Evolutionary conservation across 1,140 invertebrate species (phyloP).

Genomic region (Drosophila willistoni): DNA sequence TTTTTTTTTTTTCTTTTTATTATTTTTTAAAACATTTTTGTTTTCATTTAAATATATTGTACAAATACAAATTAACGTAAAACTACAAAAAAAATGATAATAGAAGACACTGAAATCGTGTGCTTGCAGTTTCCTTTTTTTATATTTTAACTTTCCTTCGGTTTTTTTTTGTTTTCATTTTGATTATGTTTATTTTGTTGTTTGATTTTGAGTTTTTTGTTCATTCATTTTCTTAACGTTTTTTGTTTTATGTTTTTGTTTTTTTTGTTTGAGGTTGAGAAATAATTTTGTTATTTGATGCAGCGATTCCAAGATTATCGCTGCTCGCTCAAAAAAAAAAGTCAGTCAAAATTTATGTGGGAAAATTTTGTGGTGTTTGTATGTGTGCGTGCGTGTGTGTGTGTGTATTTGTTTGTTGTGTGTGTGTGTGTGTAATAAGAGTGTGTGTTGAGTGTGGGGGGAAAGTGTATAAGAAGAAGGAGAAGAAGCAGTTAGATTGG

Average conservation of each 20-base stretch:
- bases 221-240: conserved; percentile 30
- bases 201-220: conserved; percentile 42
- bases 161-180: conserved; percentile 61
- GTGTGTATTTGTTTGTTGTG: conserved; percentile 33
- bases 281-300: conserved; percentile 10
- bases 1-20: conserved; percentile 47
- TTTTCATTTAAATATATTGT: conserved; percentile 70
- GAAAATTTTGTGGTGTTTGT: conserved; percentile 58
- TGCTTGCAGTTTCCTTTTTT: conserved; percentile 44
- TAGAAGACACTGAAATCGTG: conserved; percentile 39
- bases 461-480: background rate
- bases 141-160: conserved; percentile 26
- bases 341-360: conserved; percentile 67
- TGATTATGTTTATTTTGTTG: conserved; percentile 33
- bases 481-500: conserved; percentile 3
- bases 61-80: conserved; percentile 80
- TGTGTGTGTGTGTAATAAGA: conserved; percentile 30
- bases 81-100: conserved; percentile 76
- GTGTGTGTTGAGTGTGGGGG: conserved; percentile 21
- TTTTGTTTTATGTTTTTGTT: conserved; percentile 27
- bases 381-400: conserved; percentile 40
- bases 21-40: conserved; percentile 46
- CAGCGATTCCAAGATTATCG: background rate
- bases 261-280: conserved; percentile 31
- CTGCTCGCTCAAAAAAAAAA: conserved; percentile 23